Evolutionary conservation across 1,140 invertebrate genomes (phyloP).

Genomic region (Prorops nasuta): DNA sequence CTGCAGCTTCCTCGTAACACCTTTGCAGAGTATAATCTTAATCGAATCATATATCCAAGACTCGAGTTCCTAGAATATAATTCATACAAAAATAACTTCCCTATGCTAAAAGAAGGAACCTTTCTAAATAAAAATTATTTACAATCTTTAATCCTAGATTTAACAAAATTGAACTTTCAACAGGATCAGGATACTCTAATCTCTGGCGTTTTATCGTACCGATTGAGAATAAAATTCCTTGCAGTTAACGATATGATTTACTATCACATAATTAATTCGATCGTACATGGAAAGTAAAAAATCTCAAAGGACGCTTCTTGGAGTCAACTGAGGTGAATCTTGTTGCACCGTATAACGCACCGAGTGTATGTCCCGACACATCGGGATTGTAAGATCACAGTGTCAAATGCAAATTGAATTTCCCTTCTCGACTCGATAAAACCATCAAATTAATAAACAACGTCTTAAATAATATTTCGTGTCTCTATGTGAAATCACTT

Average conservation of each 20-base stretch:
- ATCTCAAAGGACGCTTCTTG: background rate
- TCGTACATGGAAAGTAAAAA: background rate
- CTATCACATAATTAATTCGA: conserved; percentile 15
- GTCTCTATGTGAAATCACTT: too few species aligned
- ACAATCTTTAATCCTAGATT: background rate
- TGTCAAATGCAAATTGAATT: too few species aligned
- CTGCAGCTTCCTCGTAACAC: conserved; percentile 22
- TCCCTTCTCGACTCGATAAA: too few species aligned
- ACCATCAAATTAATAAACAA: too few species aligned
- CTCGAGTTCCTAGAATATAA: conserved; percentile 6
- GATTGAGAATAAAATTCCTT: background rate
- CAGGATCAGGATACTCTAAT: conserved; percentile 19
- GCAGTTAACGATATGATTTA: conserved; percentile 11
- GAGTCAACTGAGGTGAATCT: too few species aligned
- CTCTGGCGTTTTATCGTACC: background rate
- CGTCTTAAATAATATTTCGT: too few species aligned
- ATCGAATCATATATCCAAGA: conserved; percentile 8
- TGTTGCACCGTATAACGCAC: too few species aligned
- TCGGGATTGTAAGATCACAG: too few species aligned
- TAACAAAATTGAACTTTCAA: conserved; percentile 31
- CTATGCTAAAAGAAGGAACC: background rate
- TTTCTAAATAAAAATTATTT: background rate
- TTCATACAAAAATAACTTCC: conserved; percentile 22
- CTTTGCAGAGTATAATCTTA: conserved; percentile 2
- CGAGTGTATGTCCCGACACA: too few species aligned